Conservation (phyloP, 2,888 invertebrate genomes). For the Pterostichus madidus region DNA sequence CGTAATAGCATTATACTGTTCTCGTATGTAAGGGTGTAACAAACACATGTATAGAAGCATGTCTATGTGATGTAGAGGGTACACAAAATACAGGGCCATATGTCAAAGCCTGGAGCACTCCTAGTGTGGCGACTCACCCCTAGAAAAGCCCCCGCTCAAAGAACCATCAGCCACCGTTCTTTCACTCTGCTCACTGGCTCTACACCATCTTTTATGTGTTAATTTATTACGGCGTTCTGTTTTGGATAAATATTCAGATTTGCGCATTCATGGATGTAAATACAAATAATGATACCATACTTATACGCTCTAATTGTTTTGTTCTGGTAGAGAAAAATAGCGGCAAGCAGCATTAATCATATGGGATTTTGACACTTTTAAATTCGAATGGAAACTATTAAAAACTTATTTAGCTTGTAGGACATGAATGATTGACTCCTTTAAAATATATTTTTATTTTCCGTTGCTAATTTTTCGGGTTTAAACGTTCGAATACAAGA, state of each 20-base stretch:
- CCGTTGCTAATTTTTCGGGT: too few species aligned
- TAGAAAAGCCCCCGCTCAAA: conserved; percentile 47
- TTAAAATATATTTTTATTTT: too few species aligned
- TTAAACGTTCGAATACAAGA: too few species aligned
- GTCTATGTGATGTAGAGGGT: background rate
- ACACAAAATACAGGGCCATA: conserved; percentile 39
- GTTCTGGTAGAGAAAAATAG: background rate
- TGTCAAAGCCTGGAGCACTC: conserved; percentile 53
- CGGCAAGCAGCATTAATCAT: background rate
- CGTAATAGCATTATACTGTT: background rate
- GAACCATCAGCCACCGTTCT: conserved; percentile 52
- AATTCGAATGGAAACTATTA: background rate
- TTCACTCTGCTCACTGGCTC: conserved; percentile 28
- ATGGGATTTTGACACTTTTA: background rate
- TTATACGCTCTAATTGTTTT: conserved; percentile 20
- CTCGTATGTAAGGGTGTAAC: background rate
- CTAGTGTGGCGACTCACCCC: conserved; percentile 47
- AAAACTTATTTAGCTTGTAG: background rate
- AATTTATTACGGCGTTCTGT: conserved; percentile 55
- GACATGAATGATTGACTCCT: too few species aligned
- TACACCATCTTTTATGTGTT: conserved; percentile 39
- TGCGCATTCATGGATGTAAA: conserved; percentile 52
- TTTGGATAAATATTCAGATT: conserved; percentile 59
- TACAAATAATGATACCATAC: conserved; percentile 9
- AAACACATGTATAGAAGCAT: conserved; percentile 2